phyloP scores from a whole-genome alignment of 2,888 invertebrate species.

The Alsophila aescularia region DNA sequence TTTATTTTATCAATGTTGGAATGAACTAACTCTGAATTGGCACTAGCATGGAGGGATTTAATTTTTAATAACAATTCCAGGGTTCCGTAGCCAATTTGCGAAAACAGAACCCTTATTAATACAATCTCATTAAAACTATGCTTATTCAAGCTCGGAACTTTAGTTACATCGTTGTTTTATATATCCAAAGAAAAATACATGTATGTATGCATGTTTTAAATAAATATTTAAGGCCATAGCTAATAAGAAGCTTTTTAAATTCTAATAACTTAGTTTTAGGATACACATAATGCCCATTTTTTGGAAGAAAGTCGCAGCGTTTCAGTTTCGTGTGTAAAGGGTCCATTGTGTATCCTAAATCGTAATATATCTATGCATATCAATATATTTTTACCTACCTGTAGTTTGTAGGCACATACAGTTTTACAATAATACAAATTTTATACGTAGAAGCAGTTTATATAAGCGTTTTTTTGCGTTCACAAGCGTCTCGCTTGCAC shows the following conservation, averaged over 20 bases:
- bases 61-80: slow-evolving; percentile 26
- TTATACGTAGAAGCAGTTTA: slow-evolving; percentile 13
- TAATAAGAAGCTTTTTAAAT: slow-evolving; percentile 22
- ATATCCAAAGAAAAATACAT: slow-evolving; percentile 20
- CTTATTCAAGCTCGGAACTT: slow-evolving; percentile 23
- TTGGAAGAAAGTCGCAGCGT: slow-evolving; percentile 12
- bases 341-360: slow-evolving; percentile 13
- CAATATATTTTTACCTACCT: slow-evolving; percentile 14
- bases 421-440: slow-evolving; percentile 17
- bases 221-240: slow-evolving; percentile 22
- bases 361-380: slow-evolving; percentile 6
- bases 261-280: slow-evolving; percentile 12
- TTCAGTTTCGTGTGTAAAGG: slow-evolving; percentile 4
- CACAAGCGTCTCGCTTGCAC: slow-evolving; percentile 23
- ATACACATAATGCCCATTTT: slow-evolving; percentile 4
- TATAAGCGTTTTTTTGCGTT: slow-evolving; percentile 16
- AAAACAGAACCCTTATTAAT: too few relatives aligned
- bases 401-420: slow-evolving; percentile 23
- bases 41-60: slow-evolving; percentile 76
- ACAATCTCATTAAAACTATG: slow-evolving; percentile 20
- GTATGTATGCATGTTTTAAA: slow-evolving; percentile 1
- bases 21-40: slow-evolving; percentile 65
- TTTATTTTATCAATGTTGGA: slow-evolving; percentile 54
- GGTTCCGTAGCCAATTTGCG: too few relatives aligned
- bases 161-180: slow-evolving; percentile 17